phyloP scores from a whole-genome alignment of 2,888 invertebrate species.

The Toxonevra muliebris region DNA sequence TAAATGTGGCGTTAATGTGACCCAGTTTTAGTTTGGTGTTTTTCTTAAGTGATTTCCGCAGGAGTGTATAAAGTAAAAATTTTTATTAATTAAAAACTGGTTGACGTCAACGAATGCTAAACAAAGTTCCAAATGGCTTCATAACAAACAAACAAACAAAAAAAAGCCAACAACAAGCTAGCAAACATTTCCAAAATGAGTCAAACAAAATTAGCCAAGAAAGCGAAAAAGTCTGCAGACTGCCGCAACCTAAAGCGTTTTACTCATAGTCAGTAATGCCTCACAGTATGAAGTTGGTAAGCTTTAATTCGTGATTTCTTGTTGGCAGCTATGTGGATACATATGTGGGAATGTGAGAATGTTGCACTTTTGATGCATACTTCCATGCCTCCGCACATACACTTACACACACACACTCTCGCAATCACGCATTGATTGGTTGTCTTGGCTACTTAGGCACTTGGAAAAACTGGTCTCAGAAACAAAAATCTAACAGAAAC shows the following conservation, averaged over 20 bases:
- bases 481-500: no score
- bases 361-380: no score
- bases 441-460: no score
- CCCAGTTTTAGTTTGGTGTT: constrained; percentile 45
- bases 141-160: constrained; percentile 21
- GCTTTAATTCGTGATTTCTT: no score
- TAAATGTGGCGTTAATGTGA: constrained; percentile 47
- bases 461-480: no score
- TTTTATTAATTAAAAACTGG: constrained; percentile 57
- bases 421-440: not conserved
- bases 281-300: no score
- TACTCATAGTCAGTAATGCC: no score
- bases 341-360: no score
- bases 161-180: constrained; percentile 16
- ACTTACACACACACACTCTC: not conserved
- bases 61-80: constrained; percentile 29
- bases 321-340: no score
- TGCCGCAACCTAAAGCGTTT: no score
- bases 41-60: constrained; percentile 39
- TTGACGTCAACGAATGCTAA: constrained; percentile 32
- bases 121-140: not conserved
- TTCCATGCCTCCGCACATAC: not conserved
- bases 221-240: no score
- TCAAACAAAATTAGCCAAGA: constrained; percentile 1
- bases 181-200: not conserved